A percentile compares a stretch with the other conserved stretches of the same genome.
phyloP scores from a whole-genome alignment of 2,888 invertebrate genomes.

The Trichogramma dendrolimi region DNA sequence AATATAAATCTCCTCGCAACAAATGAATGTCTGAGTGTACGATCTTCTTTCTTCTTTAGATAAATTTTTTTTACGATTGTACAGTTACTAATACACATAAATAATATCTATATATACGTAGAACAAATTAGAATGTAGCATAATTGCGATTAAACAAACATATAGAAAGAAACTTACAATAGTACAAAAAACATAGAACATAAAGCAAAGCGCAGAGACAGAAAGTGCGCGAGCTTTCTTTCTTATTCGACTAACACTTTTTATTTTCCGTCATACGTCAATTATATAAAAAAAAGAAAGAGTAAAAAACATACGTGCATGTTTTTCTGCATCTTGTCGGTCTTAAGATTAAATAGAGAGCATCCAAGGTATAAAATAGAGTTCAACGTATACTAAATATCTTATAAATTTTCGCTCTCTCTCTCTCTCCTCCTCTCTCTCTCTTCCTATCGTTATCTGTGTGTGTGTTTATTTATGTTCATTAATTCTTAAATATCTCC shows the following conservation, averaged over 20 bases:
- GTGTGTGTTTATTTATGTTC: too few relatives aligned
- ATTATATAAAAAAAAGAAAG: constrained; percentile 7
- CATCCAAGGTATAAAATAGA: constrained; percentile 22
- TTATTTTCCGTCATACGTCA: constrained; percentile 10
- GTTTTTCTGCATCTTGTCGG: constrained; percentile 12
- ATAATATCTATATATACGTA: constrained; percentile 19
- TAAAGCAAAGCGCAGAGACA: constrained; percentile 5
- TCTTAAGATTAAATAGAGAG: constrained; percentile 29
- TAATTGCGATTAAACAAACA: constrained; percentile 21
- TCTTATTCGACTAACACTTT: not conserved
- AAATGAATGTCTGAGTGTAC: too few relatives aligned
- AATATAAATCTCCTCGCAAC: not conserved
- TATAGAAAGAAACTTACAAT: constrained; percentile 17
- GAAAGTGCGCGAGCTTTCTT: constrained; percentile 7
- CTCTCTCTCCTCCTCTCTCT: constrained; percentile 19
- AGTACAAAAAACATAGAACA: constrained; percentile 21
- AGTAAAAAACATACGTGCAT: constrained; percentile 20
- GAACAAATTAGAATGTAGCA: constrained; percentile 17
- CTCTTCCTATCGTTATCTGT: constrained; percentile 22
- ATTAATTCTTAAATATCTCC: too few relatives aligned
- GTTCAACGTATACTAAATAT: constrained; percentile 18
- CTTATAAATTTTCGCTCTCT: constrained; percentile 17
- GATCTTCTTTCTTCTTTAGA: too few relatives aligned
- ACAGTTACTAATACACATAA: constrained; percentile 21
- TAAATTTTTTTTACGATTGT: not conserved